Percentiles rank a stretch among this genome's conserved stretches.
phyloP scores from a whole-genome alignment of 2,113 vertebrate species.

The Lampris incognitus region DNA sequence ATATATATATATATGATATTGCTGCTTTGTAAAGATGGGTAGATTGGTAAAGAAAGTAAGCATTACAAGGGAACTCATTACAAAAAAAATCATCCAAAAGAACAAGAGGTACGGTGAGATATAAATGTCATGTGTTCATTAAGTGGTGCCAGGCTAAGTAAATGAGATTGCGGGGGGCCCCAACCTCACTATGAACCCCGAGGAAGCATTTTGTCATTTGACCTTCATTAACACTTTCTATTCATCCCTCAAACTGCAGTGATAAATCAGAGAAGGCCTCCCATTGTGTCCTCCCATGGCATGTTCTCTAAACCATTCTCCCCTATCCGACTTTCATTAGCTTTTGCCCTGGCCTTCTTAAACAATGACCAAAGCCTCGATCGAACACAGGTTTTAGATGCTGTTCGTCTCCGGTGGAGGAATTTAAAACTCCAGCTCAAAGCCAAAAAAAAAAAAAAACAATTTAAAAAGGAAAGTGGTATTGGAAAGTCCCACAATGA shows the following conservation, averaged over 20 bases:
- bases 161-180: constrained; percentile 42
- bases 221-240: constrained; percentile 78
- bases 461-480: constrained; percentile 27
- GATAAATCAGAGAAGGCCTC: constrained; percentile 71
- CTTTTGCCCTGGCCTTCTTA: constrained; percentile 49
- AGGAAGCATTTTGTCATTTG: constrained; percentile 66
- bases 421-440: neutral
- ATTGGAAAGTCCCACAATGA: neutral
- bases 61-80: constrained; percentile 65
- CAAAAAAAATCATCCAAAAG: constrained; percentile 54
- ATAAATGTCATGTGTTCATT: constrained; percentile 66
- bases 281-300: constrained; percentile 65
- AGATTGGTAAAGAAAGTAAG: constrained; percentile 58
- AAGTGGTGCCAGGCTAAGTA: constrained; percentile 50
- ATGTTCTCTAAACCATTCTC: constrained; percentile 35
- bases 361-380: constrained; percentile 53
- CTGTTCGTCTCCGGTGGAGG: constrained; percentile 35
- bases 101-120: constrained; percentile 45
- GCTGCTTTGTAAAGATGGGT: constrained; percentile 33
- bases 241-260: constrained; percentile 57
- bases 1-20: constrained; percentile 32
- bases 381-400: constrained; percentile 43
- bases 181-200: constrained; percentile 58
- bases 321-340: constrained; percentile 69
- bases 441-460: constrained; percentile 17